Evolutionary conservation across 2,888 invertebrate species (phyloP).

Genomic region (Panorpa germanica): DNA sequence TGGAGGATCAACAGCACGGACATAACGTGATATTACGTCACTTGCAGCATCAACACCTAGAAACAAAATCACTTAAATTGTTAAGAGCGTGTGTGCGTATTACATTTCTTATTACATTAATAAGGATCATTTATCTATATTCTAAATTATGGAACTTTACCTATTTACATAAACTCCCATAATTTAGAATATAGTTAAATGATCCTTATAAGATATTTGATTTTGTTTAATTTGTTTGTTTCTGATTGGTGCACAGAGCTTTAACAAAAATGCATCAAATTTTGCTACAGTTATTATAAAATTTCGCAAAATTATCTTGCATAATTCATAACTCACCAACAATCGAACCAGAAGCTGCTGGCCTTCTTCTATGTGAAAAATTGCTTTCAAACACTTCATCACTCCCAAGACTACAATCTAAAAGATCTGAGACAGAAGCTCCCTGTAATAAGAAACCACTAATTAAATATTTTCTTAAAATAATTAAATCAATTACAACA

Average conservation of each 20-base stretch:
- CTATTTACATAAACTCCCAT: too few species aligned
- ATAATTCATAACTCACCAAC: constrained; percentile 27
- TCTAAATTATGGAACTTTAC: too few species aligned
- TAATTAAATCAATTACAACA: too few species aligned
- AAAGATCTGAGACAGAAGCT: constrained; percentile 40
- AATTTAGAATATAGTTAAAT: too few species aligned
- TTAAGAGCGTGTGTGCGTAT: too few species aligned
- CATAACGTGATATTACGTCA: constrained; percentile 45
- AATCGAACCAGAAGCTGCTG: constrained; percentile 24
- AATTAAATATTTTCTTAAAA: too few species aligned
- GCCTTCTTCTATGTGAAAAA: constrained; percentile 14
- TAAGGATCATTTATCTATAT: too few species aligned
- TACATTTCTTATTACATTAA: too few species aligned
- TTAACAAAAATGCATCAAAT: not conserved
- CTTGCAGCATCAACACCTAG: constrained; percentile 22
- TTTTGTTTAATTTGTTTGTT: too few species aligned
- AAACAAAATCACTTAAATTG: too few species aligned
- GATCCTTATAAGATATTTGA: too few species aligned
- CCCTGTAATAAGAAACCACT: constrained; percentile 17
- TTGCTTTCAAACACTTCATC: constrained; percentile 43
- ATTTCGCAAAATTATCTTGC: not conserved
- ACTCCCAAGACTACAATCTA: constrained; percentile 51
- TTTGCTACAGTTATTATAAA: not conserved
- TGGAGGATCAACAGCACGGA: constrained; percentile 42
- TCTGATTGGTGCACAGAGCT: not conserved